phyloP scores from a whole-genome alignment of 1,140 invertebrate species.

The Andricus grossulariae region DNA sequence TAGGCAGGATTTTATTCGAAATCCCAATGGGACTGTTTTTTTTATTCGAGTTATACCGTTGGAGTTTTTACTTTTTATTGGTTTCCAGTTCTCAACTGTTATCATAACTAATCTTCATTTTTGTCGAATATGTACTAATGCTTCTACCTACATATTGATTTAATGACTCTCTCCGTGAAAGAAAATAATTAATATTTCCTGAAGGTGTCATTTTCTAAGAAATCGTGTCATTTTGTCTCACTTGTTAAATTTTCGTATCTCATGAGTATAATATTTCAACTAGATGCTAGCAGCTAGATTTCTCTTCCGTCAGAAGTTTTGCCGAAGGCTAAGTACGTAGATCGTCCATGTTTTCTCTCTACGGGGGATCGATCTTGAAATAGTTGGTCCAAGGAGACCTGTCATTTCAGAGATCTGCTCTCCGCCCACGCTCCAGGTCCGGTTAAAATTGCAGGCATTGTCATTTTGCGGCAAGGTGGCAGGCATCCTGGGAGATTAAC shows the following conservation, averaged over 20 bases:
- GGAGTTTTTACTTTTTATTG: no score
- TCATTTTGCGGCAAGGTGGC: constrained; percentile 44
- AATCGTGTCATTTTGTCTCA: constrained; percentile 11
- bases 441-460: constrained; percentile 55
- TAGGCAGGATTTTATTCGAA: no score
- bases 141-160: background rate
- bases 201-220: constrained; percentile 4
- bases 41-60: no score
- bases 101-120: no score
- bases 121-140: no score
- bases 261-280: background rate
- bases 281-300: no score
- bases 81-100: no score
- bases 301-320: background rate
- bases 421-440: constrained; percentile 33
- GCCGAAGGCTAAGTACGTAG: background rate
- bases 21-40: no score
- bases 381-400: background rate
- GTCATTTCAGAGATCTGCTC: constrained; percentile 37
- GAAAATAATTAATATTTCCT: background rate
- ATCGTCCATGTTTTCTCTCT: constrained; percentile 40
- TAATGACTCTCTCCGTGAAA: background rate
- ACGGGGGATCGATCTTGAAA: constrained; percentile 48
- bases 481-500: constrained; percentile 41
- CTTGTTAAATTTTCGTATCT: background rate